phyloP scores from a whole-genome alignment of 1,140 invertebrate species.

The Diorhabda elongata region DNA sequence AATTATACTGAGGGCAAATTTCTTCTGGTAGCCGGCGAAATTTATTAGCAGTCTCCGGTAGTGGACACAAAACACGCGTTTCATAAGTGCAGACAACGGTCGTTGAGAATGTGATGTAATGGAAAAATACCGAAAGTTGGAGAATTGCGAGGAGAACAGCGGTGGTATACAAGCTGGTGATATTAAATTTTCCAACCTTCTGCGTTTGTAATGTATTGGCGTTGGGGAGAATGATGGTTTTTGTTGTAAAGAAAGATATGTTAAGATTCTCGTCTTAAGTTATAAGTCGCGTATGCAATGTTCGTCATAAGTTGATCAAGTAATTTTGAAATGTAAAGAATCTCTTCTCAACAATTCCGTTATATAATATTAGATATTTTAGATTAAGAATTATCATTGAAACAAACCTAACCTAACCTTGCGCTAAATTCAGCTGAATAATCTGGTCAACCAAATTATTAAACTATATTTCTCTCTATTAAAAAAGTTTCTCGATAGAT shows the following conservation, averaged over 20 bases:
- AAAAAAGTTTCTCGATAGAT: too few relatives aligned
- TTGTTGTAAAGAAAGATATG: not conserved
- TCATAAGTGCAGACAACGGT: constrained; percentile 36
- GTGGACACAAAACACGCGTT: constrained; percentile 38
- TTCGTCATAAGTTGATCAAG: too few relatives aligned
- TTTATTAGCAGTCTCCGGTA: constrained; percentile 27
- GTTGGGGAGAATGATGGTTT: constrained; percentile 38
- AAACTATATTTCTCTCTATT: too few relatives aligned
- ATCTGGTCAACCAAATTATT: too few relatives aligned
- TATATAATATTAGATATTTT: too few relatives aligned
- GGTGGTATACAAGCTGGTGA: constrained; percentile 41
- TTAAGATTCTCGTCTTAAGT: too few relatives aligned
- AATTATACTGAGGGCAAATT: constrained; percentile 30
- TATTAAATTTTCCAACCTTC: constrained; percentile 48
- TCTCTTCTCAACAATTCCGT: too few relatives aligned
- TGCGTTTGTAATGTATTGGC: constrained; percentile 43
- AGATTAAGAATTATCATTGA: too few relatives aligned
- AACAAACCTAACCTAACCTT: too few relatives aligned
- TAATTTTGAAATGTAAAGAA: too few relatives aligned
- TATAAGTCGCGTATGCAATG: too few relatives aligned
- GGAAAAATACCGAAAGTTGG: constrained; percentile 44
- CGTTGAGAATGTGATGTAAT: constrained; percentile 37
- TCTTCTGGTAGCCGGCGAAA: constrained; percentile 23
- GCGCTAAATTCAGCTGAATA: too few relatives aligned
- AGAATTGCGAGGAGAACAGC: constrained; percentile 38